Percentiles rank a stretch among this genome's conserved stretches.
phyloP scores from a whole-genome alignment of 2,888 invertebrate genomes.

The Pardosa pseudoannulata region DNA sequence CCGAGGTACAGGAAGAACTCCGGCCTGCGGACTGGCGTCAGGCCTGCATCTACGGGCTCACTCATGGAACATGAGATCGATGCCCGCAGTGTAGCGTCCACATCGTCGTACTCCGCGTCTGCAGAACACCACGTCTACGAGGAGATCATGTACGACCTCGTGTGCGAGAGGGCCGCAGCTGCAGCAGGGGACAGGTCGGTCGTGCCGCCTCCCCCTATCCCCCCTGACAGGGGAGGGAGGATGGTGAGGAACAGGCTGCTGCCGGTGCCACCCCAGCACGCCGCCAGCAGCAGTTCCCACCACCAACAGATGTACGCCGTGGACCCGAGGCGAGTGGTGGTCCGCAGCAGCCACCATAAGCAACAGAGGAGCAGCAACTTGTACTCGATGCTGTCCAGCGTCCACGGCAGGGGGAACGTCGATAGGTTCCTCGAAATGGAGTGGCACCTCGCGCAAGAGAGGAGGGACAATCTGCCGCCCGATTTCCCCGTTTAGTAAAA shows the following conservation, averaged over 20 bases:
- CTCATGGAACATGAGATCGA: constrained; percentile 59
- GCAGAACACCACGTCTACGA: constrained; percentile 77
- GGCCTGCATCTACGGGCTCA: constrained; percentile 64
- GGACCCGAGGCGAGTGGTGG: constrained; percentile 54
- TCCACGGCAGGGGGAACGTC: constrained; percentile 75
- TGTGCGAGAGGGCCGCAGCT: constrained; percentile 36
- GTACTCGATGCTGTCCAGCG: constrained; percentile 76
- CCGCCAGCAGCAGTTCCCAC: constrained; percentile 22
- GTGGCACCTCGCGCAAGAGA: constrained; percentile 64
- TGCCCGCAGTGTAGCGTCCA: constrained; percentile 40
- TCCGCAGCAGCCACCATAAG: constrained; percentile 75
- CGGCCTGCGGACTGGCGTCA: neutral
- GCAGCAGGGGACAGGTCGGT: constrained; percentile 25
- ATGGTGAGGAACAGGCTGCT: constrained; percentile 39
- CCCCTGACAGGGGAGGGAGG: constrained; percentile 72
- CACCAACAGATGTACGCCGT: constrained; percentile 36
- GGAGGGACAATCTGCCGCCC: constrained; percentile 50
- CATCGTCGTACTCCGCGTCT: constrained; percentile 56
- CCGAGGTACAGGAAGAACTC: constrained; percentile 41
- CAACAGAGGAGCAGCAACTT: constrained; percentile 75
- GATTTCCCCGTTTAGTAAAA: constrained; percentile 65
- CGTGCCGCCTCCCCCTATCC: constrained; percentile 74
- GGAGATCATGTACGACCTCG: constrained; percentile 76
- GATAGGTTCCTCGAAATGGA: constrained; percentile 76
- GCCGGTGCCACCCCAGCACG: no score